Evolutionary conservation across 2,797 vertebrate genomes (phyloP).

Genomic region (Paramormyrops hopkinsi): DNA sequence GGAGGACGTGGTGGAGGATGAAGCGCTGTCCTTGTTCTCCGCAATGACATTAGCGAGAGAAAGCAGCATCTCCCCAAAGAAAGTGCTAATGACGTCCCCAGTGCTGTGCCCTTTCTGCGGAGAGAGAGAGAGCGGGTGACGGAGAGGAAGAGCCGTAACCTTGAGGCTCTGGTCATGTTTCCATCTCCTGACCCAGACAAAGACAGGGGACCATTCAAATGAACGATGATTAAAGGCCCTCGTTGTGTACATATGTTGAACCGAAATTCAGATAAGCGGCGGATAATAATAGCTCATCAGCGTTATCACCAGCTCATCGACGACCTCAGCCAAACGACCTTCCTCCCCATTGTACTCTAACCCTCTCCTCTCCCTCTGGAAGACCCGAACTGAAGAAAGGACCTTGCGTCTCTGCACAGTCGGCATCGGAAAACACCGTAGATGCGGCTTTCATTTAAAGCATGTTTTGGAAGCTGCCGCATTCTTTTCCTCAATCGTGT

Average conservation of each 20-base stretch:
- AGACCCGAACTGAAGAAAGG: not conserved
- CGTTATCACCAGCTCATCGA: slow-evolving; percentile 49
- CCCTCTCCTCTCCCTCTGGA: slow-evolving; percentile 11
- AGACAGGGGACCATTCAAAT: slow-evolving; percentile 31
- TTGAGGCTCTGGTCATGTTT: slow-evolving; percentile 34
- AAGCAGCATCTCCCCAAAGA: slow-evolving; percentile 10
- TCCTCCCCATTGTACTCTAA: slow-evolving; percentile 34
- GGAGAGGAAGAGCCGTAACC: slow-evolving; percentile 25
- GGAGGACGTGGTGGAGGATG: not conserved
- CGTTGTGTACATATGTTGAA: slow-evolving; percentile 34
- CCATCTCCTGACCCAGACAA: slow-evolving; percentile 31
- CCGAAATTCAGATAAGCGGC: slow-evolving; percentile 44
- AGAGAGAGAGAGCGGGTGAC: slow-evolving; percentile 3
- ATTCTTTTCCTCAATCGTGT: not conserved
- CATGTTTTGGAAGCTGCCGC: not conserved
- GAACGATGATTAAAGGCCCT: slow-evolving; percentile 32
- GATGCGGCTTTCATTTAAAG: not conserved
- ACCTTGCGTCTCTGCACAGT: not conserved
- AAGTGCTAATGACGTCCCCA: slow-evolving; percentile 1
- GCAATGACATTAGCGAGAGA: not conserved
- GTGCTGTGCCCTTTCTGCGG: slow-evolving; percentile 12
- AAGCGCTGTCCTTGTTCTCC: slow-evolving; percentile 7
- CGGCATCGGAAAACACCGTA: not conserved
- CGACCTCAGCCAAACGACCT: slow-evolving; percentile 45
- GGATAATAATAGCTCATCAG: slow-evolving; percentile 56